Percentiles rank a stretch among this genome's conserved stretches.
Conservation (phyloP, 2,797 vertebrate species). For the Masticophis lateralis region DNA sequence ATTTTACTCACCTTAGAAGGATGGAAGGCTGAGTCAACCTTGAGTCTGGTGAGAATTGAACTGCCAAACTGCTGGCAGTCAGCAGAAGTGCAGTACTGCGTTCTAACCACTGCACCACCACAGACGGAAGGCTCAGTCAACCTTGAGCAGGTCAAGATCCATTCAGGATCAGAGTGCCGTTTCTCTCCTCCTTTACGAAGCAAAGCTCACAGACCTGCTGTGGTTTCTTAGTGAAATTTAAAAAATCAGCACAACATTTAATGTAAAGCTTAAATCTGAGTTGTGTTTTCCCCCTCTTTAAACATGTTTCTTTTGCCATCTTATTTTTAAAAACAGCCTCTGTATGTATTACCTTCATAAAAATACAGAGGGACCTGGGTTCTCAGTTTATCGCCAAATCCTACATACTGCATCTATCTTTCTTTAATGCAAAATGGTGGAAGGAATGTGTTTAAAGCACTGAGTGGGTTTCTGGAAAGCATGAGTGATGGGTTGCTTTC, state of each 20-base stretch:
- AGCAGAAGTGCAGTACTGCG: no score
- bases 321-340: not conserved
- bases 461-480: not conserved
- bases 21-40: no score
- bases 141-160: not conserved
- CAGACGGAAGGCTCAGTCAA: not conserved
- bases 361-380: not conserved
- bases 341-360: conserved; percentile 3
- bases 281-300: conserved; percentile 25
- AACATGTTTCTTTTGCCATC: conserved; percentile 29
- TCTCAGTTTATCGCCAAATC: not conserved
- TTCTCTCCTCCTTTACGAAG: conserved; percentile 25
- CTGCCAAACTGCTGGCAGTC: no score
- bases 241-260: conserved; percentile 34
- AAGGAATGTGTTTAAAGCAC: not conserved
- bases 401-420: not conserved
- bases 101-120: no score
- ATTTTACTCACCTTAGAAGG: no score
- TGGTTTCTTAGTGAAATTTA: conserved; percentile 32
- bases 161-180: not conserved
- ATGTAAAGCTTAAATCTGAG: conserved; percentile 36
- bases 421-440: not conserved
- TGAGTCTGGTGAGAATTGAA: no score
- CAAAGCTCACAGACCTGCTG: not conserved
- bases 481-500: not conserved